phyloP scores from a whole-genome alignment of 2,113 vertebrate species.

The Steatornis caripensis region DNA sequence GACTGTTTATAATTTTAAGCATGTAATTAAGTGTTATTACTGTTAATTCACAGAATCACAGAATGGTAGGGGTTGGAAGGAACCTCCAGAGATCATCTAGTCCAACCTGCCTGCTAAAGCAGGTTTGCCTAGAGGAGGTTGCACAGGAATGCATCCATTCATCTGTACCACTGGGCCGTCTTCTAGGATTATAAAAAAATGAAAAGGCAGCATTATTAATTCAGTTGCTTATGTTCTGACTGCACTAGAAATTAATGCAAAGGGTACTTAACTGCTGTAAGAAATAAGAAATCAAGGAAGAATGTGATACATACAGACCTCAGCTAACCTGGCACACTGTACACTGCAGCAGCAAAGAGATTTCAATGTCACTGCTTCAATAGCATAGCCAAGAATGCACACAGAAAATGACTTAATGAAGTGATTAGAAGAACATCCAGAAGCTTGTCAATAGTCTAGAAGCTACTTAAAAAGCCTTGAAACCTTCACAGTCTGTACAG shows the following conservation, averaged over 20 bases:
- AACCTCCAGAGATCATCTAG: no score
- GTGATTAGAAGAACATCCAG: background rate
- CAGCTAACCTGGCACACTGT: accelerated
- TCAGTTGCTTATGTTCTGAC: background rate
- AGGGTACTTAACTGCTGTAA: background rate
- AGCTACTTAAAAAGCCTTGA: background rate
- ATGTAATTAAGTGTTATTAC: background rate
- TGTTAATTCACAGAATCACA: no score
- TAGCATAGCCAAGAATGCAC: background rate
- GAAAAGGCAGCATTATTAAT: no score
- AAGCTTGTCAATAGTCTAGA: background rate
- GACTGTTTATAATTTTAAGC: background rate
- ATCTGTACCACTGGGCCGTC: no score
- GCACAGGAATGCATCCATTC: no score
- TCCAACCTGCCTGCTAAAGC: no score
- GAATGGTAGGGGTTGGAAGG: no score
- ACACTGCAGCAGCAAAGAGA: background rate
- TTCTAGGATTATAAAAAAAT: no score
- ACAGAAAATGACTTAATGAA: background rate
- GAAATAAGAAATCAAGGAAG: background rate
- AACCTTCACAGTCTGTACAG: background rate
- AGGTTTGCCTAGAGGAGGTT: no score
- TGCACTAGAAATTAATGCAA: background rate
- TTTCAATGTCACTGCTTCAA: background rate
- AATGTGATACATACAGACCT: background rate